Percentiles rank a stretch among this genome's conserved stretches.
phyloP scores from a whole-genome alignment of 2,888 invertebrate species.

The Furcula furcula region DNA sequence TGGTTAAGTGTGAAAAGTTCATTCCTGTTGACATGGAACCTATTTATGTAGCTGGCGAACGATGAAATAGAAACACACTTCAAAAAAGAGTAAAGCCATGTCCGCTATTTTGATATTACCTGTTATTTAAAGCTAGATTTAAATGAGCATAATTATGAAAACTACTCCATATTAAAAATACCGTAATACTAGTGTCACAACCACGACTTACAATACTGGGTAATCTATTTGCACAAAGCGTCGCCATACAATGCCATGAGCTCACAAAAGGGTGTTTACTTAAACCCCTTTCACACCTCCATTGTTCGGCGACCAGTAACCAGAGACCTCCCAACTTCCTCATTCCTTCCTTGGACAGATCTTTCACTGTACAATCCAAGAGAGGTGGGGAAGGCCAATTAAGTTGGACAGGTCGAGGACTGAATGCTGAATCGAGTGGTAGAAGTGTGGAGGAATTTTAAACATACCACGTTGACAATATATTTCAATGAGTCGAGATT shows the following conservation, averaged over 20 bases:
- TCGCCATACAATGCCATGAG: constrained; percentile 61
- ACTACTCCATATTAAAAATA: too few species aligned
- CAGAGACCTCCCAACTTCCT: constrained; percentile 36
- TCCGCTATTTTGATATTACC: too few species aligned
- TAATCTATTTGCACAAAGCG: constrained; percentile 76
- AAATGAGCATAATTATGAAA: too few species aligned
- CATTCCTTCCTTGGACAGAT: constrained; percentile 25
- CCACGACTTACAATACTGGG: constrained; percentile 57
- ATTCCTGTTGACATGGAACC: too few species aligned
- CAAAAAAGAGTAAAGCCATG: too few species aligned
- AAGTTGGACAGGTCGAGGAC: constrained; percentile 35
- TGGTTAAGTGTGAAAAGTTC: too few species aligned
- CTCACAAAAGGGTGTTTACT: constrained; percentile 77
- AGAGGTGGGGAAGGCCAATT: constrained; percentile 33
- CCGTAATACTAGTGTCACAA: constrained; percentile 7
- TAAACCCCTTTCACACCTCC: constrained; percentile 79
- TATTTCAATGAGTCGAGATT: constrained; percentile 32
- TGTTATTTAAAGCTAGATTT: too few species aligned
- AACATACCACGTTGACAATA: constrained; percentile 48
- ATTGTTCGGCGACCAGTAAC: constrained; percentile 58
- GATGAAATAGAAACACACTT: too few species aligned
- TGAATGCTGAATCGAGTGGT: constrained; percentile 66
- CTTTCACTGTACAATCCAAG: constrained; percentile 11
- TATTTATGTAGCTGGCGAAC: too few species aligned
- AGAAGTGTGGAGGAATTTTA: constrained; percentile 58